phyloP scores from a whole-genome alignment of 2,113 vertebrate species.

The Chaetodon auriga region DNA sequence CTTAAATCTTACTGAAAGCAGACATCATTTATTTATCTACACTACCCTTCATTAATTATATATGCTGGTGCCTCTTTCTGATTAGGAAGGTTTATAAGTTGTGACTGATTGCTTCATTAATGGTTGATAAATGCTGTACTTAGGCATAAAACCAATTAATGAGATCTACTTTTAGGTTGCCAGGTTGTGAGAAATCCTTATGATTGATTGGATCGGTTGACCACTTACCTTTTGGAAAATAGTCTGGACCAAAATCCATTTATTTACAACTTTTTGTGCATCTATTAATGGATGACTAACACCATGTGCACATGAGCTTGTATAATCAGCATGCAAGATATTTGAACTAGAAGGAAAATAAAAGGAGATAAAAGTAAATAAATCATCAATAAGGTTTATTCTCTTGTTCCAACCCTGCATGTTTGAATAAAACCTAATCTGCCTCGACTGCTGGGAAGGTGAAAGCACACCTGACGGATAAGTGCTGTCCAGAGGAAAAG shows the following conservation, averaged over 20 bases:
- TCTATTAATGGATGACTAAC: not conserved
- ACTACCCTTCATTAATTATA: not conserved
- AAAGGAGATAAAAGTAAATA: not conserved
- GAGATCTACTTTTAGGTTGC: not conserved
- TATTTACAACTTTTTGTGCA: not conserved
- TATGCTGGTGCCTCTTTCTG: not conserved
- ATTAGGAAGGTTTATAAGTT: too few species aligned
- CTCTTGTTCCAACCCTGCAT: not conserved
- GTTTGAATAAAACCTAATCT: slow-evolving; percentile 12
- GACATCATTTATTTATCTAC: not conserved
- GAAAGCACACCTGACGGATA: slow-evolving; percentile 67
- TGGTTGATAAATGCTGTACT: not conserved
- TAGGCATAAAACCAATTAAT: too few species aligned
- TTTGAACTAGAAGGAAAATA: not conserved
- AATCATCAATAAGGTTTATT: not conserved
- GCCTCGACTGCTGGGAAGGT: slow-evolving; percentile 15
- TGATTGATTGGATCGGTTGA: not conserved
- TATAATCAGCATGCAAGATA: not conserved
- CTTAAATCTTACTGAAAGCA: not conserved
- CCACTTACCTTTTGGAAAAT: not conserved
- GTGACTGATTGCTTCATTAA: not conserved
- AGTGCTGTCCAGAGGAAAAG: slow-evolving; percentile 73
- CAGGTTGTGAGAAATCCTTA: not conserved
- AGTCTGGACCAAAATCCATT: not conserved
- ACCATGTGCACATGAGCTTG: not conserved